Base-by-base conservation (phyloP, 2,797 vertebrate species). In the Merluccius polli region DNA sequence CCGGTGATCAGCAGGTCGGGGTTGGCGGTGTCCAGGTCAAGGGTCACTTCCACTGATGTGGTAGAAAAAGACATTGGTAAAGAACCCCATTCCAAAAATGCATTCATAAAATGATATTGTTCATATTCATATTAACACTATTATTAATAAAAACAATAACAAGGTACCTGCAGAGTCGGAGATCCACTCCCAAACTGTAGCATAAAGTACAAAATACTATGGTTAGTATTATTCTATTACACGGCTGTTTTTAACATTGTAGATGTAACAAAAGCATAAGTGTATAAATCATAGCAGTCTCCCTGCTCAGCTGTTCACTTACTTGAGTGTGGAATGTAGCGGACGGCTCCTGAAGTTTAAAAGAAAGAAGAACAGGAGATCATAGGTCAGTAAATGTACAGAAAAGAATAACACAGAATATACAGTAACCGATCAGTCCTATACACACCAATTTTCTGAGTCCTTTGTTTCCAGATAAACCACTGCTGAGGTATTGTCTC, bases 161-260 rank as follows among this genome's bases (percentile, higher is more conserved):
- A 5, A 13, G 73, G 4, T 93, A 95, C 94, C 93, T 92, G 90
- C 82, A 73, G 93, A 91, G 74, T 92, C 86, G 68, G 86, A 80
- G 81, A 95, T 94, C 94, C 94, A 95, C 9, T 93, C 87, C 94
- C 94, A 95, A 71, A 94, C 94, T 95, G 86, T 38, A 79, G 76
- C 84, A 35, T 33, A 68, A 33, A 74, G 27, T 79, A 77, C 59
- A 77, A 73, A 73, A 18, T 59, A 71, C 16, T 41, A 8, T 6
- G 21, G 71, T 21, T 10, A 12, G 65, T 27, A 75, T 32, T 29
- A 13, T 12, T 52, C 67, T 13, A 30, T 52, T 13, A 16, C 65
- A 67, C 24, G 2, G 24, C 10, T 29, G 13, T 29, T 69, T 69
- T 16, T 35, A 38, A 32, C 18, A 15, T 7, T 59, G 69, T 4